Conservation (phyloP, 2,113 vertebrate genomes). For the Atractosteus spatula region DNA sequence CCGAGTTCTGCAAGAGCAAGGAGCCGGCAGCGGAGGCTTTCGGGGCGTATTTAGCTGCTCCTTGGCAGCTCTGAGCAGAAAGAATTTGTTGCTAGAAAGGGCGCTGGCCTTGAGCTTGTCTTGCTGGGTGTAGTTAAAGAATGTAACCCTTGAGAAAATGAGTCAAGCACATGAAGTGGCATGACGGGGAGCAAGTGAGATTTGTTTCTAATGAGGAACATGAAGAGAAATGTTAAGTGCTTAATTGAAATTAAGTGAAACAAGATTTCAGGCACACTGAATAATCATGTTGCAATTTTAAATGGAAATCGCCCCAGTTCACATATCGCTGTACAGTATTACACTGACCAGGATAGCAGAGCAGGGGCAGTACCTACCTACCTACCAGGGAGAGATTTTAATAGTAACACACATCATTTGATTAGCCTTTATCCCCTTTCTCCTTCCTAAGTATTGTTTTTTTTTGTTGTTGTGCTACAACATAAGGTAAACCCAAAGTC, state of each 20-base stretch:
- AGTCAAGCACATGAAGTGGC: slow-evolving; percentile 10
- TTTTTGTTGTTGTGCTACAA: slow-evolving; percentile 4
- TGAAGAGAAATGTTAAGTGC: slow-evolving; percentile 15
- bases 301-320: no score
- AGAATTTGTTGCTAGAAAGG: no score
- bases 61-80: not conserved
- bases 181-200: not conserved
- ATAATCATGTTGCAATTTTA: no score
- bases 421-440: no score
- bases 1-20: no score
- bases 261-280: slow-evolving; percentile 9
- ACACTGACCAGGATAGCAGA: no score
- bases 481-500: slow-evolving; percentile 33
- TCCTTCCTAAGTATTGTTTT: no score
- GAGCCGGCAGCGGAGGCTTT: no score
- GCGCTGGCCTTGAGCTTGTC: not conserved
- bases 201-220: slow-evolving; percentile 21
- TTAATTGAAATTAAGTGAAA: slow-evolving; percentile 28
- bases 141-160: not conserved
- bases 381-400: no score
- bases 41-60: not conserved
- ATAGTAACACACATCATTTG: no score
- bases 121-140: not conserved
- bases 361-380: no score
- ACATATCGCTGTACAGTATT: no score